Percentiles rank a stretch among this genome's conserved stretches.
Conservation (phyloP, 2,888 invertebrate species). For the Eustalomyia histrio region DNA sequence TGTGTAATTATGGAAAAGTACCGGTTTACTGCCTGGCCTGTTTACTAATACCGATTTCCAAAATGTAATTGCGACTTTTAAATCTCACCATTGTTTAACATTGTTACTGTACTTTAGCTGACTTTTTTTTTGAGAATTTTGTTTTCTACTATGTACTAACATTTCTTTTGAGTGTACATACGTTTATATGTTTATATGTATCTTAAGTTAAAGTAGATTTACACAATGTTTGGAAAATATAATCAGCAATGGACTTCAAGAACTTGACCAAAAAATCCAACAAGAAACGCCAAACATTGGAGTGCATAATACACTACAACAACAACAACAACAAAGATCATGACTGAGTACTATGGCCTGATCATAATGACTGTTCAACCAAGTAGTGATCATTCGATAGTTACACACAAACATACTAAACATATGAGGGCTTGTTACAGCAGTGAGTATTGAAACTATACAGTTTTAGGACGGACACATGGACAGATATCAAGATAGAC, state of each 20-base stretch:
- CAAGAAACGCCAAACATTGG: constrained; percentile 35
- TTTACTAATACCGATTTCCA: too few species aligned
- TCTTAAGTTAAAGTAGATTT: constrained; percentile 21
- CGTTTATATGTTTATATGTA: too few species aligned
- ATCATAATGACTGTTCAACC: constrained; percentile 49
- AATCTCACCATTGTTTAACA: too few species aligned
- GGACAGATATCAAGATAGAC: background rate
- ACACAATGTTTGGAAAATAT: constrained; percentile 47
- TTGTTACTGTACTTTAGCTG: too few species aligned
- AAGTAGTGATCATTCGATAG: constrained; percentile 36
- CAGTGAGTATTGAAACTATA: constrained; percentile 46
- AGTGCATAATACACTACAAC: constrained; percentile 42
- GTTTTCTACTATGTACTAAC: too few species aligned
- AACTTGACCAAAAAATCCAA: constrained; percentile 53
- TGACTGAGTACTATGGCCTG: constrained; percentile 45
- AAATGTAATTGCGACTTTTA: too few species aligned
- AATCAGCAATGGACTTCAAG: constrained; percentile 46
- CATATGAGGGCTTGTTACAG: constrained; percentile 13
- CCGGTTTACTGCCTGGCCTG: too few species aligned
- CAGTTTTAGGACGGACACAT: constrained; percentile 9
- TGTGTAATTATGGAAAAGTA: too few species aligned
- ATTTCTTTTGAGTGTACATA: too few species aligned
- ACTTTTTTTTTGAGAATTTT: too few species aligned
- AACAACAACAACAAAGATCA: constrained; percentile 23
- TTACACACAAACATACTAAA: constrained; percentile 3